These are phyloP conservation scores for Cataglyphis albicans DNA, from an alignment of 2,888 invertebrate species.

Conservation along the genomic window DNA sequence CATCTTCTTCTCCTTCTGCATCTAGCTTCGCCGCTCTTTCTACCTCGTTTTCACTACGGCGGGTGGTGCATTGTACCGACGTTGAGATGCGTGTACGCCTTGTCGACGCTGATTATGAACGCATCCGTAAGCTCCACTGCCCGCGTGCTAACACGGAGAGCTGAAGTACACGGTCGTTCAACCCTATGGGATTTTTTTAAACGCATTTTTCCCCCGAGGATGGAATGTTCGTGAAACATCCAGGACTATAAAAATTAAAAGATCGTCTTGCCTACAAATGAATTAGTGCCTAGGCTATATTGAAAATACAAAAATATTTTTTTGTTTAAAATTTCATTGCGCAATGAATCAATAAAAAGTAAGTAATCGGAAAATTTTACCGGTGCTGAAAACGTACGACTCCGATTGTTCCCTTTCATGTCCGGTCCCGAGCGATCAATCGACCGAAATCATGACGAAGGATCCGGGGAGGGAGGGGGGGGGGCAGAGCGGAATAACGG, in stretches of 20 bases:
- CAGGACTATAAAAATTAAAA: neutral
- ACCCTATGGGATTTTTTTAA: constrained; percentile 67
- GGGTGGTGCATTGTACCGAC: constrained; percentile 69
- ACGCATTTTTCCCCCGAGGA: constrained; percentile 31
- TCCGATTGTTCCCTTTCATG: neutral
- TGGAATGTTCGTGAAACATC: constrained; percentile 12
- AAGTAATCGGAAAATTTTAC: neutral
- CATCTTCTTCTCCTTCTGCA: constrained; percentile 44
- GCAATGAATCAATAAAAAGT: neutral
- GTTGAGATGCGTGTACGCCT: constrained; percentile 76
- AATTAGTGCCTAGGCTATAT: neutral
- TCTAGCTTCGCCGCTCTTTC: constrained; percentile 43
- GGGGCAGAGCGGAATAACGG: constrained; percentile 14
- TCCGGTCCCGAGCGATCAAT: constrained; percentile 5
- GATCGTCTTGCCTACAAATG: neutral
- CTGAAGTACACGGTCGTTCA: constrained; percentile 75
- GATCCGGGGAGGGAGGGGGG: constrained; percentile 52
- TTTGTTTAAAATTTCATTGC: neutral
- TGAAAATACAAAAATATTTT: neutral
- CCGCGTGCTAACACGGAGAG: constrained; percentile 68
- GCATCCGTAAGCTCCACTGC: constrained; percentile 76
- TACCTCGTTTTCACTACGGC: constrained; percentile 31
- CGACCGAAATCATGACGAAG: constrained; percentile 28
- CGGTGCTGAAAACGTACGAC: neutral
- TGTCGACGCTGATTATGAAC: constrained; percentile 81